Percentiles rank a stretch among this genome's conserved stretches.
Conservation (phyloP, 1,140 invertebrate species). For the Philopotamus ludificatus region DNA sequence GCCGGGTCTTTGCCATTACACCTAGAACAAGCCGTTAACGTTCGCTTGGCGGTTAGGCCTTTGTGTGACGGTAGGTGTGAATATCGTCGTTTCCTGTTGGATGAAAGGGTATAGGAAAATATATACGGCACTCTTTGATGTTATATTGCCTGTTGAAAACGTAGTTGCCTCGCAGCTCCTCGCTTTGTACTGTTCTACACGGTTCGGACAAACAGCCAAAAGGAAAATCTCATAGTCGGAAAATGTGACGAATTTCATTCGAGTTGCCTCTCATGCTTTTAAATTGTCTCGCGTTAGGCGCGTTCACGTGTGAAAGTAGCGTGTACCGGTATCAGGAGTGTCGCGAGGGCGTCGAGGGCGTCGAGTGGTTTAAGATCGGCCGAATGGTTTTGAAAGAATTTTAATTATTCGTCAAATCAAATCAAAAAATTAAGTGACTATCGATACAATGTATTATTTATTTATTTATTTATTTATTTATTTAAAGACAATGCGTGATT, state of each 20-base stretch:
- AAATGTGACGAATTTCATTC: conserved; percentile 16
- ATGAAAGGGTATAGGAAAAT: conserved; percentile 12
- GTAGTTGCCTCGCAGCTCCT: not conserved
- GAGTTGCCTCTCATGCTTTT: not conserved
- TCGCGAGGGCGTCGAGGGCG: too few relatives aligned
- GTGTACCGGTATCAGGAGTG: too few relatives aligned
- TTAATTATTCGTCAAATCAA: too few relatives aligned
- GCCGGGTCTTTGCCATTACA: not conserved
- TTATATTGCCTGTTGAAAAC: conserved; percentile 17
- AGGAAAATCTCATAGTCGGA: conserved; percentile 13
- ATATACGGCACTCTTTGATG: conserved; percentile 22
- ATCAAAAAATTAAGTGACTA: too few relatives aligned
- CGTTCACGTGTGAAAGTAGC: too few relatives aligned
- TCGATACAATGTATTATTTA: too few relatives aligned
- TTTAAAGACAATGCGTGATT: too few relatives aligned
- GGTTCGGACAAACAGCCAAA: conserved; percentile 6
- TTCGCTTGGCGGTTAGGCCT: conserved; percentile 10
- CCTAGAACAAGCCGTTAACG: conserved; percentile 16
- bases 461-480: too few relatives aligned
- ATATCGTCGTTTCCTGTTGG: conserved; percentile 16
- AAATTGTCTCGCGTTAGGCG: too few relatives aligned
- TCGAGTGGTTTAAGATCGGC: too few relatives aligned
- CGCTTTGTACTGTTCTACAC: not conserved
- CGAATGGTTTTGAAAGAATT: too few relatives aligned
- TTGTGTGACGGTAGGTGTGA: conserved; percentile 17